Conservation (phyloP, 2,797 vertebrate species). For the Periparus ater region DNA sequence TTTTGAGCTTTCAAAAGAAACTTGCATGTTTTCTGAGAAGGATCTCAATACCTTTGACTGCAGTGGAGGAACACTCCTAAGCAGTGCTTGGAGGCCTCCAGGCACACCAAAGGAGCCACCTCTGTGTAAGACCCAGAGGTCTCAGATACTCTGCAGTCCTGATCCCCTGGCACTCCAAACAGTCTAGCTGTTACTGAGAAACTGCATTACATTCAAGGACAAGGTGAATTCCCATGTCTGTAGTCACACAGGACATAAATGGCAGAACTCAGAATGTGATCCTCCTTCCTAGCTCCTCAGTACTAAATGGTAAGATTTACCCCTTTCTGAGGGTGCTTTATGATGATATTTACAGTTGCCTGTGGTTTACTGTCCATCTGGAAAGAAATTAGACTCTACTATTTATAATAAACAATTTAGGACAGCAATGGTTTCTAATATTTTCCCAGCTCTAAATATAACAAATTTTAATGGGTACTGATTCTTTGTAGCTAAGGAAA, state of each 20-base stretch:
- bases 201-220: background rate
- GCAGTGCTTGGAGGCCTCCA: fast-evolving
- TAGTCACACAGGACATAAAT: background rate
- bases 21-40: background rate
- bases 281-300: background rate
- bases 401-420: constrained; percentile 7
- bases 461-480: background rate
- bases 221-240: background rate
- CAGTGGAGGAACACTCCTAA: background rate
- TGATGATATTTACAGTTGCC: background rate
- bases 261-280: background rate
- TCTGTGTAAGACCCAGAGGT: background rate
- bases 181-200: background rate
- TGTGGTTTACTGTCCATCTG: background rate
- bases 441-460: constrained; percentile 33
- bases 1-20: background rate
- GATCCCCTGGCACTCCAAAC: background rate
- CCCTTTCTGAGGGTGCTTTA: background rate
- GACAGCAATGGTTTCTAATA: constrained; percentile 10
- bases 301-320: background rate
- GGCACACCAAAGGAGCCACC: background rate
- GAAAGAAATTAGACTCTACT: background rate
- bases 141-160: background rate
- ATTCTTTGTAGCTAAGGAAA: constrained; percentile 38
- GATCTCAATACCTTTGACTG: background rate